A percentile compares a stretch with the other conserved stretches of the same genome.
Evolutionary conservation across 2,888 invertebrate species (phyloP).

Genomic region (Epinotia nisella): DNA sequence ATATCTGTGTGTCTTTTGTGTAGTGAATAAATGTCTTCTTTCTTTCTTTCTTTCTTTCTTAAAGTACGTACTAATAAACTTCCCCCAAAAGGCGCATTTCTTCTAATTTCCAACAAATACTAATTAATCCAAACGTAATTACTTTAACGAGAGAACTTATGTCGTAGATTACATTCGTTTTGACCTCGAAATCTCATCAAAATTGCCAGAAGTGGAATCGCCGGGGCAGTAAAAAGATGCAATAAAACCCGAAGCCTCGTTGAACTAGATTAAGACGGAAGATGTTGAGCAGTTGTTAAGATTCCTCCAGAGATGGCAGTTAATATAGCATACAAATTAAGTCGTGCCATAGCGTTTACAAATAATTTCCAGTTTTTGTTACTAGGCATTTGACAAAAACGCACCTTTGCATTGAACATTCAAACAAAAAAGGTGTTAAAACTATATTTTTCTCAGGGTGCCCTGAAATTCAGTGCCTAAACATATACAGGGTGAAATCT

Average conservation of each 20-base stretch:
- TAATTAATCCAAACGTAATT: slow-evolving; percentile 32
- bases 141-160: slow-evolving; percentile 25
- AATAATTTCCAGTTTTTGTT: too few species aligned
- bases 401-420: too few species aligned
- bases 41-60: too few species aligned
- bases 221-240: slow-evolving; percentile 21
- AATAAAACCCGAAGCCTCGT: slow-evolving; percentile 18
- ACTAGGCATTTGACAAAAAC: too few species aligned
- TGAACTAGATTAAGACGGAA: not conserved
- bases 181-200: slow-evolving; percentile 25
- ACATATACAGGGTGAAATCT: too few species aligned
- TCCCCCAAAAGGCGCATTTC: slow-evolving; percentile 1
- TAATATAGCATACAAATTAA: not conserved
- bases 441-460: too few species aligned
- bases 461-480: too few species aligned
- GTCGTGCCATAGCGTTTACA: too few species aligned
- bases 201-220: slow-evolving; percentile 14
- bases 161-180: slow-evolving; percentile 23
- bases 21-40: too few species aligned
- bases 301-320: not conserved
- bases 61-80: too few species aligned
- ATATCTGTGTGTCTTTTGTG: too few species aligned
- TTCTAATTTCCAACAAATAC: slow-evolving; percentile 27
- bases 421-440: too few species aligned
- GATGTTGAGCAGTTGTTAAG: not conserved